A percentile compares a stretch with the other conserved stretches of the same genome.
These are phyloP conservation scores for Centropus unirufus DNA, from an alignment of 2,113 vertebrate species.

Conservation along the genomic window DNA sequence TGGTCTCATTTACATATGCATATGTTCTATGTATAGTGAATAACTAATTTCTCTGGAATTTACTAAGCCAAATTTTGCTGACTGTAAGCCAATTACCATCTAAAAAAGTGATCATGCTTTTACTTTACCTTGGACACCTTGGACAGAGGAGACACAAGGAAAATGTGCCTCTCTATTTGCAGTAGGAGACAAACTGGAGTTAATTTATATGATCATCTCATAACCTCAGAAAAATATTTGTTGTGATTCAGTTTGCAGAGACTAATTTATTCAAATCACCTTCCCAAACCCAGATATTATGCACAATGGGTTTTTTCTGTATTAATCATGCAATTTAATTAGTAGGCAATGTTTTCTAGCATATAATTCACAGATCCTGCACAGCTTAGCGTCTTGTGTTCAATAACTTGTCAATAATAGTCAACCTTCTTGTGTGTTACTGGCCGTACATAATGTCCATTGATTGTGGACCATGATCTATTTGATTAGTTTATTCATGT, in stretches of 20 bases:
- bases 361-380: background rate
- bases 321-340: background rate
- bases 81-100: background rate
- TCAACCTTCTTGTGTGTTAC: background rate
- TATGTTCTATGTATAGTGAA: background rate
- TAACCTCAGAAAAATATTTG: background rate
- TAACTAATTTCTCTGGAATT: background rate
- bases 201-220: background rate
- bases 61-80: background rate
- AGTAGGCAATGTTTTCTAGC: background rate
- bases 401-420: background rate
- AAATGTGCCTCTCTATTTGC: background rate
- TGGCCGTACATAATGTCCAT: conserved; percentile 20
- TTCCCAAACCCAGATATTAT: background rate
- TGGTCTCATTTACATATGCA: background rate
- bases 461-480: background rate
- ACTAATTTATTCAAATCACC: background rate
- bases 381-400: background rate
- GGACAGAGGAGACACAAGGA: background rate
- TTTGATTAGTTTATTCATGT: conserved; percentile 22
- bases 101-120: background rate
- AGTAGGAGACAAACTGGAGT: background rate
- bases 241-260: background rate
- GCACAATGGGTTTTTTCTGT: background rate
- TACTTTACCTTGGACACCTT: background rate